phyloP scores from a whole-genome alignment of 2,888 invertebrate genomes.

The Polylopha cassiicola region DNA sequence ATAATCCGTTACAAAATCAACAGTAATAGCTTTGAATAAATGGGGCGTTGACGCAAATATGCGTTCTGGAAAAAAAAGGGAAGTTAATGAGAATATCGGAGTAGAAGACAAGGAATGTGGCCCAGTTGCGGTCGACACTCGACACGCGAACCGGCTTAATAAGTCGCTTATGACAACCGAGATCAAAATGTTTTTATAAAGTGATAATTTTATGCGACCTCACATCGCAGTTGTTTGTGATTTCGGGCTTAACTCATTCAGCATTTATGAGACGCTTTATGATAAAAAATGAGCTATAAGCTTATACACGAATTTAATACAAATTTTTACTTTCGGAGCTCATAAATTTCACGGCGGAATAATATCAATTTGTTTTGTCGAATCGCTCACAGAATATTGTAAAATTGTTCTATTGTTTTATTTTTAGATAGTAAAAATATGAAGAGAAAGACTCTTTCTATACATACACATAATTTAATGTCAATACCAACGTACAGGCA shows the following conservation, averaged over 20 bases:
- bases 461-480: no score
- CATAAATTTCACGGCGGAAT: no score
- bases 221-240: slow-evolving; percentile 5
- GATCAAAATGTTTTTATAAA: slow-evolving; percentile 19
- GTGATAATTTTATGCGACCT: slow-evolving; percentile 14
- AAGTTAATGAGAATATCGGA: slow-evolving; percentile 47
- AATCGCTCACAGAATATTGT: no score
- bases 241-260: no score
- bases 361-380: no score
- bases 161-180: slow-evolving; percentile 21
- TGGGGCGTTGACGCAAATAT: slow-evolving; percentile 49
- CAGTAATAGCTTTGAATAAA: slow-evolving; percentile 42
- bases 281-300: no score
- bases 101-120: slow-evolving; percentile 48
- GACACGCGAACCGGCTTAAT: slow-evolving; percentile 25
- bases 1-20: slow-evolving; percentile 49
- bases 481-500: no score
- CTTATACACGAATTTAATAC: no score
- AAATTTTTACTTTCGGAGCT: no score
- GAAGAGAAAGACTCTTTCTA: no score
- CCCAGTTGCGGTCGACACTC: slow-evolving; percentile 51
- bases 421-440: no score
- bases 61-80: slow-evolving; percentile 48
- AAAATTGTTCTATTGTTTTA: no score
- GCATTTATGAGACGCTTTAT: slow-evolving; percentile 15